phyloP scores from a whole-genome alignment of 2,113 vertebrate genomes.

The Pan paniscus region DNA sequence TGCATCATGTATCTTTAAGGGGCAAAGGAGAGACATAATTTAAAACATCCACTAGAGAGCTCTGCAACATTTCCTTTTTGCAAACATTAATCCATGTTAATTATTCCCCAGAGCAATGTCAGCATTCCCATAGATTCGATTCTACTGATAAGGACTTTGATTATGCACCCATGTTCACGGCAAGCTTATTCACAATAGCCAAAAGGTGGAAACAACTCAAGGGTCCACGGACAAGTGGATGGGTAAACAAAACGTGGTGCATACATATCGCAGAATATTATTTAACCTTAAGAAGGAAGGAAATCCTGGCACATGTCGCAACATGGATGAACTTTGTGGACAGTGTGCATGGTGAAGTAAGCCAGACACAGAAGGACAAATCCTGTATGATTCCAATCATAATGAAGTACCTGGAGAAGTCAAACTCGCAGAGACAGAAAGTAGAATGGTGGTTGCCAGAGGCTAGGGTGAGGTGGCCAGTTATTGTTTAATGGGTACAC shows the following conservation, averaged over 20 bases:
- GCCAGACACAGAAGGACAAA: neutral
- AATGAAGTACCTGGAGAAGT: neutral
- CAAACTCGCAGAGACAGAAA: neutral
- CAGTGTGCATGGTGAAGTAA: neutral
- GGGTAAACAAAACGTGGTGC: neutral
- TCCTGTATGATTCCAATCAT: neutral
- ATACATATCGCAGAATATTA: neutral
- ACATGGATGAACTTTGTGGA: neutral
- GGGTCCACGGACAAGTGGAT: neutral
- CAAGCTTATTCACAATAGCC: neutral
- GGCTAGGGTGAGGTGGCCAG: rapidly evolving
- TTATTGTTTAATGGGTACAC: neutral
- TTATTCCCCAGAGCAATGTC: neutral
- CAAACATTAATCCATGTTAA: neutral
- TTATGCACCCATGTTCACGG: neutral
- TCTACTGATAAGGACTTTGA: neutral
- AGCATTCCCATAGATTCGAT: neutral
- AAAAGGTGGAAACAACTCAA: neutral
- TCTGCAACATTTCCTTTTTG: neutral
- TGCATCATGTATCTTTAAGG: neutral
- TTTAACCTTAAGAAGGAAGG: neutral
- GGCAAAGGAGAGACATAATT: neutral
- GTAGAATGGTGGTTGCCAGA: no score
- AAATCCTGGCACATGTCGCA: neutral
- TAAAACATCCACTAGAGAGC: neutral